Evolutionary conservation across 2,113 vertebrate genomes (phyloP), one percentile per base, ranked within the genome.

Genomic region (Zingel zingel): DNA sequence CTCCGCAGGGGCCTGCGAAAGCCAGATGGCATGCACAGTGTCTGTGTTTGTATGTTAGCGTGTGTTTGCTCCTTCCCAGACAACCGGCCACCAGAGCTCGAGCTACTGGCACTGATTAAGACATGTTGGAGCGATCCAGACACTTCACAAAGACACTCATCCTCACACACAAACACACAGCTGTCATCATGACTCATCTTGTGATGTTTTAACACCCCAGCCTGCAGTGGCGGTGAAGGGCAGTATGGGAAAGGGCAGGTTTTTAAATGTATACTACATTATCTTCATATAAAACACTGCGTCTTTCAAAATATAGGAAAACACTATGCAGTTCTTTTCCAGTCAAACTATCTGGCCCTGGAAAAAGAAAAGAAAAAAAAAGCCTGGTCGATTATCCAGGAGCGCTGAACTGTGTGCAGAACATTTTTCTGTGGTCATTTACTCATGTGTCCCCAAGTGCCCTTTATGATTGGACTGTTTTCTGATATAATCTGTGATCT

Each of bases 21-120:
- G 92, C 85, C 92, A 93, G 88, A 88, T 92, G 89, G 93, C 77
- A 16, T 77, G 87, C 76, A 25, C 50, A 54, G 65, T 79, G 77
- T 88, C 53, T 88, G 73, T 86, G 83, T 90, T 81, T 79, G 54
- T 74, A 45, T 57, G 77, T 67, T 56, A 56, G 61, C 11, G 59
- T 76, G 78, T 57, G 86, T 72, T 85, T 61, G 68, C 64, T 69
- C 51, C 86, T 61, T 78, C 64, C 74, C 76, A 87, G 78, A 87
- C 81, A 81, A 88, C 71, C 65, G 75, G 70, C 85, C 70, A 73
- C 69, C 5, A 33, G 81, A 82, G 0, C 82, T 64, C 3, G 51
- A 86, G 85, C 67, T 89, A 72, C 45, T 92, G 89, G 88, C 80
- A 78, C 82, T 70, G 62, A 76, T 82, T 73, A 76, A 84, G 83